Percentiles rank a stretch among this genome's conserved stretches.
These are phyloP conservation scores for Cotesia vestalis DNA, from an alignment of 1,140 invertebrate species.

Conservation along the genomic window DNA sequence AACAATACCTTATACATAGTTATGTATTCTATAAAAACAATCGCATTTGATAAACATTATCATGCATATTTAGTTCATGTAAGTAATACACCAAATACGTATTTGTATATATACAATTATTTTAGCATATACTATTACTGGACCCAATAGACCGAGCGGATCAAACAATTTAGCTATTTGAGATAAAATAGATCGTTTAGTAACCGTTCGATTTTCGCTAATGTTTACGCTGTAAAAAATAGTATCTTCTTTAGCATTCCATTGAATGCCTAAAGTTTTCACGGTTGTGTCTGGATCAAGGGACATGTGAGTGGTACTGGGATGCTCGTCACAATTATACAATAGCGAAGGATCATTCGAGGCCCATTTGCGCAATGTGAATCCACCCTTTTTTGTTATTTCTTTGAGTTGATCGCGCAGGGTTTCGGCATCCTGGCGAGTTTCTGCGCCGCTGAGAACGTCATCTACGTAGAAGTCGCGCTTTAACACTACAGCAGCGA, in stretches of 20 bases:
- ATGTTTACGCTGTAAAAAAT: too few relatives aligned
- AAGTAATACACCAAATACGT: too few relatives aligned
- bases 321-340: neutral
- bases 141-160: too few relatives aligned
- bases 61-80: too few relatives aligned
- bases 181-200: too few relatives aligned
- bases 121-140: neutral
- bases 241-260: too few relatives aligned
- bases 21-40: too few relatives aligned
- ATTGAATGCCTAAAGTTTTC: neutral
- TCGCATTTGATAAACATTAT: too few relatives aligned
- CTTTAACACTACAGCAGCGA: constrained; percentile 42
- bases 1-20: too few relatives aligned
- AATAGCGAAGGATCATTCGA: neutral
- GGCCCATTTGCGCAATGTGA: neutral
- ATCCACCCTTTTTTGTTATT: neutral
- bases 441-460: constrained; percentile 44
- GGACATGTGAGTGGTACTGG: neutral
- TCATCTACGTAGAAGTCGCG: constrained; percentile 62
- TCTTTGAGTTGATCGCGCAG: neutral
- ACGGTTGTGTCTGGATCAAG: neutral
- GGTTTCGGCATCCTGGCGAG: neutral
- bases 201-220: too few relatives aligned
- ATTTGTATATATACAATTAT: too few relatives aligned
- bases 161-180: too few relatives aligned